Evolutionary conservation across 2,113 vertebrate genomes (phyloP), one percentile per base, ranked within the genome.

Genomic region (Epinephelus lanceolatus): DNA sequence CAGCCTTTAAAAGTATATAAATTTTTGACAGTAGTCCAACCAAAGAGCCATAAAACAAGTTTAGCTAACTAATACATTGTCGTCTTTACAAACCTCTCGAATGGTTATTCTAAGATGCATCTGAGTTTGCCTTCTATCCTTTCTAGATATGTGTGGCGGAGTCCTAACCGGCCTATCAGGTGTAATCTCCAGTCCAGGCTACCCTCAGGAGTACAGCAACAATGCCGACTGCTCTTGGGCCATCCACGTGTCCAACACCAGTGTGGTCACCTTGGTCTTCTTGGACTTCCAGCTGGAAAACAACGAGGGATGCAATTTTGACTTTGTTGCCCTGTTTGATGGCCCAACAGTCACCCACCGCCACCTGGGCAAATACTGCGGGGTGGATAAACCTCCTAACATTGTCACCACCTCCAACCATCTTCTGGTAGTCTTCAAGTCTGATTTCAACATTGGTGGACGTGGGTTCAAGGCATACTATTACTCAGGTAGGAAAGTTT

Each of bases 381-480:
- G 98, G 13, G 93, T 91, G 7, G 6, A 94, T 49, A 92, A 71
- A 71, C 98, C 98, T 0, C 96, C 97, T 2, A 94, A 94, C 72
- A 94, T 90, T 0, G 9, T 97, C 83, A 98, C 98, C 13, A 95
- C 96, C 6, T 89, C 95, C 84, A 96, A 91, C 0, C 96, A 97
- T 84, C 95, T 99, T 49, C 95, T 98, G n/a, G 79, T 98, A 23
- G 79, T 98, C 80, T 99, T 99, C 94, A 99, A 97, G 88, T 99
- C 98, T 0, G 98, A 99, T 90, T 99, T 98, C 84, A 99, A 99
- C 93, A 99, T 99, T 0, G 98, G 97, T 10, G 97, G 97, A 82
- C 95, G 96, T 53, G 98, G 98, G 53, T 99, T 99, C 93, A 99
- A 97, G 86, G 98, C 97, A 17, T 94, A 96, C 82, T 99, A 97